Conservation (phyloP, 1,140 invertebrate species). For the Pollicipes pollicipes region DNA sequence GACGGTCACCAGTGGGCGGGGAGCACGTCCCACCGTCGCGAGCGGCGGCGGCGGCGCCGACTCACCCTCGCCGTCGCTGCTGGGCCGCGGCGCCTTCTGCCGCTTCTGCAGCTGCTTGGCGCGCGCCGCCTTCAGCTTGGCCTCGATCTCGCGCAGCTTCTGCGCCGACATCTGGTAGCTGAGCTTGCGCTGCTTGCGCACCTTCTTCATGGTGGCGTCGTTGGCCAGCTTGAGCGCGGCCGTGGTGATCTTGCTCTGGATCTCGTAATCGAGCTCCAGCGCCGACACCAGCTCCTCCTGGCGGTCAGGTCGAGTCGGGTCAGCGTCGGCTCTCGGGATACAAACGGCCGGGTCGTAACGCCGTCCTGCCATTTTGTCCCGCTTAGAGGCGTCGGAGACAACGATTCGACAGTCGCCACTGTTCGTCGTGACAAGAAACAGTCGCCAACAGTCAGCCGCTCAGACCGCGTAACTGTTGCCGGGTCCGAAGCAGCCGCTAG, state of each 20-base stretch:
- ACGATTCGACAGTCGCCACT: no score
- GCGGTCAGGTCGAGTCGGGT: constrained; percentile 9
- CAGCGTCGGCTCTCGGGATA: no score
- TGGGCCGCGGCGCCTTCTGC: constrained; percentile 22
- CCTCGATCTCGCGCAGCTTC: constrained; percentile 26
- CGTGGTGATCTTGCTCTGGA: constrained; percentile 55
- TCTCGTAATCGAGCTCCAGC: constrained; percentile 55
- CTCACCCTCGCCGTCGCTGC: constrained; percentile 20
- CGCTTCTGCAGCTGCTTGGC: constrained; percentile 14
- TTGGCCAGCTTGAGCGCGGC: constrained; percentile 51
- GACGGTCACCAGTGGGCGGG: no score
- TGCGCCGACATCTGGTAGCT: constrained; percentile 46
- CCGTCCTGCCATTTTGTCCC: no score
- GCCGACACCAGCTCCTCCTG: constrained; percentile 41
- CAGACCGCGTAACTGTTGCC: no score
- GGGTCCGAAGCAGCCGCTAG: no score
- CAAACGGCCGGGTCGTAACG: no score
- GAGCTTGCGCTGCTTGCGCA: constrained; percentile 47
- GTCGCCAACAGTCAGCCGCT: no score
- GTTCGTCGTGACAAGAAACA: no score
- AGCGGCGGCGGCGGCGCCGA: no score
- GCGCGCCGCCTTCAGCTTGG: constrained; percentile 30
- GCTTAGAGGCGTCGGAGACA: no score
- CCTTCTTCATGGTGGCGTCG: constrained; percentile 44
- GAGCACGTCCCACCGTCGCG: no score